phyloP scores from a whole-genome alignment of 2,797 vertebrate genomes.

The Anolis apletophallus region DNA sequence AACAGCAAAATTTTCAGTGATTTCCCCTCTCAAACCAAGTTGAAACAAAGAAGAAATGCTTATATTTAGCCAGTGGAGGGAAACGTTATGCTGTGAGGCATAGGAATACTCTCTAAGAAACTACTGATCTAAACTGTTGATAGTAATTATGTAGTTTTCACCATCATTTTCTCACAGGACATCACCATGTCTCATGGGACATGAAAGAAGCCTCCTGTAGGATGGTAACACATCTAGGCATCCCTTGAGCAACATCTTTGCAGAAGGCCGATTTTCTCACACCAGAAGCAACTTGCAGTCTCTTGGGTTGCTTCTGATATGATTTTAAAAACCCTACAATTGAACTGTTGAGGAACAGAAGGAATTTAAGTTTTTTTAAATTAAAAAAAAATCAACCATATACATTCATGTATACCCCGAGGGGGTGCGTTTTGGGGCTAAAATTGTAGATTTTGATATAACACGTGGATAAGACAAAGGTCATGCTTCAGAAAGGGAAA shows the following conservation, averaged over 20 bases:
- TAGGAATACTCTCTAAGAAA: background rate
- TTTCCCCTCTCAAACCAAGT: background rate
- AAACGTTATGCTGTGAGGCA: background rate
- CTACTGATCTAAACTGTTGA: background rate
- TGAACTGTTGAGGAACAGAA: constrained; percentile 55
- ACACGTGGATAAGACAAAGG: too few relatives aligned
- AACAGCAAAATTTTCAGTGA: background rate
- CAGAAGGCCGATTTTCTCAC: too few relatives aligned
- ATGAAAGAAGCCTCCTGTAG: too few relatives aligned
- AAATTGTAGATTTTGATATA: too few relatives aligned
- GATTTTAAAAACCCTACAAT: background rate
- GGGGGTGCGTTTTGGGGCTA: too few relatives aligned
- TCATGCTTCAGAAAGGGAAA: too few relatives aligned
- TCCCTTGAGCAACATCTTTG: too few relatives aligned
- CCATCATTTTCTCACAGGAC: background rate
- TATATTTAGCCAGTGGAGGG: background rate
- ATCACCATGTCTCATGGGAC: too few relatives aligned
- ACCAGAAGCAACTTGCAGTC: too few relatives aligned
- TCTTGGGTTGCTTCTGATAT: too few relatives aligned
- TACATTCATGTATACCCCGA: too few relatives aligned
- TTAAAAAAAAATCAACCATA: background rate
- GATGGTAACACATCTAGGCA: too few relatives aligned
- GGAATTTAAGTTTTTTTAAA: constrained; percentile 36
- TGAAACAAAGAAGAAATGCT: background rate
- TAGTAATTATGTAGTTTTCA: constrained; percentile 32